Base-by-base conservation (phyloP, 1,140 invertebrate species). In the Spodoptera litura region DNA sequence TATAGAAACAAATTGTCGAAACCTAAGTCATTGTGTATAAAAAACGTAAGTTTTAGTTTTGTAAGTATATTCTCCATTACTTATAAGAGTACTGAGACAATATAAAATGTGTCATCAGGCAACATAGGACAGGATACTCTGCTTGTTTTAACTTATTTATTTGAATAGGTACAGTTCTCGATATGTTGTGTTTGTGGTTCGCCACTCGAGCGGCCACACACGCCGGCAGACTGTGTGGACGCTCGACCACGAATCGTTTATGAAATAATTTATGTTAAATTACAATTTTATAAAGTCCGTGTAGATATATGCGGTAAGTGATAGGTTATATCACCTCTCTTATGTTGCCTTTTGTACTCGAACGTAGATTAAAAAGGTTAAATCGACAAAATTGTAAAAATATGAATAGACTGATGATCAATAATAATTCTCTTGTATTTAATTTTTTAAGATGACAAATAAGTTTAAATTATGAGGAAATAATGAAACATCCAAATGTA, bases 1-100 rank as follows among this genome's bases (percentile, higher is more conserved):
- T 93, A 94, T 94, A 94, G 91, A 90, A 93, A 93, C 91, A 93
- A 94, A 91, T 91, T 92, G 91, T 94, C 91, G 92, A 93, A 94
- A 93, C 91, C 93, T 94, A 94, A 94, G 93, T 94, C 93, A 94
- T 94, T 93, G 90, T 94, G 91, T 94, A 94, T 94, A 94, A 93
- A 20, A 92, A 93, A 88, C 87, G 89, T 93, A 94, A 93, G 91
- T 92, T 92, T 89, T 93, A 93, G 91, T 81, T 62, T 84, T 88
- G 73, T 94, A 94, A 93, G 92, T 88, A 92, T 92, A 91, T 92
- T 92, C 93, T 94, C 91, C 92, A 91, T 93, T 93, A 91, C 87
- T 91, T 86, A 86, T 91, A 92, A 92, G 91, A 91, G 87, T 93
- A 93, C 87, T 89, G 90, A 84, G 91, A 94, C 92, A 92, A 94